Percentiles rank a stretch among this genome's conserved stretches.
phyloP scores from a whole-genome alignment of 2,797 vertebrate genomes.

The Apogon talboti region DNA sequence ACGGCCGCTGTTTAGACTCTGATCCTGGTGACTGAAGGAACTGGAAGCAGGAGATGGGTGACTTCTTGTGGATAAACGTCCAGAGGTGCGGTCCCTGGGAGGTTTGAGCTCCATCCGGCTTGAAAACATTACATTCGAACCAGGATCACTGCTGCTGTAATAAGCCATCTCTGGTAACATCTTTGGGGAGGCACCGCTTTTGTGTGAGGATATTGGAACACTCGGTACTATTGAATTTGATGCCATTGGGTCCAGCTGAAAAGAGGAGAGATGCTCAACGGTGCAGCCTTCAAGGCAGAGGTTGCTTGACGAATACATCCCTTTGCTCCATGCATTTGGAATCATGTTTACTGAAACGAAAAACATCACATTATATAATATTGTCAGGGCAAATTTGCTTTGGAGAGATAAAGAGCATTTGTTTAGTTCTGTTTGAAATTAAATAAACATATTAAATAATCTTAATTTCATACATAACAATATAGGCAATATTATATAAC shows the following conservation, averaged over 20 bases:
- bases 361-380: background rate
- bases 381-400: too few relatives aligned
- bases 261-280: constrained; percentile 44
- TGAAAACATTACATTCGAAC: constrained; percentile 45
- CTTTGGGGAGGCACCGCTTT: constrained; percentile 38
- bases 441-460: too few relatives aligned
- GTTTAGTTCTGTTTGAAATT: too few relatives aligned
- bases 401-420: too few relatives aligned
- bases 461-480: too few relatives aligned
- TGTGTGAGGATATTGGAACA: constrained; percentile 61
- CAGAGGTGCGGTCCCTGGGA: constrained; percentile 38
- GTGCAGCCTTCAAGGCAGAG: constrained; percentile 52
- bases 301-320: constrained; percentile 48
- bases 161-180: constrained; percentile 48
- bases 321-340: constrained; percentile 51
- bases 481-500: too few relatives aligned
- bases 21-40: constrained; percentile 49
- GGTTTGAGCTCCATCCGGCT: constrained; percentile 42
- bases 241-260: constrained; percentile 45
- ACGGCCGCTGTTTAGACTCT: constrained; percentile 69
- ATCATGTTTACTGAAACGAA: constrained; percentile 40
- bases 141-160: constrained; percentile 56
- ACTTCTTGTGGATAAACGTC: constrained; percentile 41
- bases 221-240: constrained; percentile 36
- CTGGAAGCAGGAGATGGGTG: constrained; percentile 29